These are phyloP conservation scores for Sorex fumeus DNA, from an alignment of 2,113 vertebrate species.

Conservation along the genomic window DNA sequence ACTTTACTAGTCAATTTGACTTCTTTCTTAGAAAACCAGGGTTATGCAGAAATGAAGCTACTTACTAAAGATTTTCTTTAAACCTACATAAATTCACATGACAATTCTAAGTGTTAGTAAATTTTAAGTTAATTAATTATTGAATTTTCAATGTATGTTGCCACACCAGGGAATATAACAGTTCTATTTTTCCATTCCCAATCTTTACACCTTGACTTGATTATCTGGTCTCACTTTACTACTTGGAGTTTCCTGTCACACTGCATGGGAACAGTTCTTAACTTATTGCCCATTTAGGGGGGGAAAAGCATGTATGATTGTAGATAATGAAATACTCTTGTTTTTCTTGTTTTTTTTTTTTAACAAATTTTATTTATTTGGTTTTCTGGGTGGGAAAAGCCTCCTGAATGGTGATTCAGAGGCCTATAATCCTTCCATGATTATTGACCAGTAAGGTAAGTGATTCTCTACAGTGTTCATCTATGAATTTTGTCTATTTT, in stretches of 20 bases:
- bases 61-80: not conserved
- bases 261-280: not conserved
- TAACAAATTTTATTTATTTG: not conserved
- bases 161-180: not conserved
- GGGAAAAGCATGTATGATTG: not conserved
- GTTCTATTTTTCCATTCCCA: conserved; percentile 3
- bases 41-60: not conserved
- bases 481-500: no score
- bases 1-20: not conserved
- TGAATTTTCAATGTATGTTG: conserved; percentile 18
- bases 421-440: no score
- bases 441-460: no score
- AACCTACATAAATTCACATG: not conserved
- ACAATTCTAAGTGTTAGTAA: conserved; percentile 30
- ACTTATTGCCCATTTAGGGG: not conserved
- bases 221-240: not conserved
- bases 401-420: no score
- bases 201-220: not conserved
- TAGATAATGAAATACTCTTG: not conserved
- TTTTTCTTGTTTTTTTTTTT: not conserved
- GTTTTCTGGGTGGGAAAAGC: no score
- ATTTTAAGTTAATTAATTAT: conserved; percentile 22
- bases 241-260: not conserved
- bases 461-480: no score
- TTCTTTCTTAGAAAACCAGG: not conserved